phyloP scores from a whole-genome alignment of 2,797 vertebrate genomes.

The Tarsius wallacei region DNA sequence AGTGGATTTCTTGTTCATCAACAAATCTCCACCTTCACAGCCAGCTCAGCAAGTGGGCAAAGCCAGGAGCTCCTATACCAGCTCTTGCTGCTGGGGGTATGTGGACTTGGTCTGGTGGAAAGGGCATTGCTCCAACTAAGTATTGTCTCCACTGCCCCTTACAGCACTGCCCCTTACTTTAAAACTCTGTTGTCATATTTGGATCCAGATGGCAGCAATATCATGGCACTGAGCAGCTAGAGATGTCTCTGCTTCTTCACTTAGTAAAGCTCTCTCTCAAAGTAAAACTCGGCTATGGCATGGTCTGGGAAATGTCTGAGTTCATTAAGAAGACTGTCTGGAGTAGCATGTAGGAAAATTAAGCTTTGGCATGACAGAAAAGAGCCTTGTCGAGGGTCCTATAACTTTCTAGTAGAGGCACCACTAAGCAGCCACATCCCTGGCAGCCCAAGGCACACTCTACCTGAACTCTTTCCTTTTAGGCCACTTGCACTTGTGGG shows the following conservation, averaged over 20 bases:
- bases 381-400: not conserved
- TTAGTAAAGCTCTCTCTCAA: not conserved
- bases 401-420: no score
- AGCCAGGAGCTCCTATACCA: not conserved
- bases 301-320: not conserved
- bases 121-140: not conserved
- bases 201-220: not conserved
- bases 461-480: no score
- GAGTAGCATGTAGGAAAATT: not conserved
- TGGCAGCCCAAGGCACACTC: no score
- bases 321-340: not conserved
- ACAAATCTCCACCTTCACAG: not conserved
- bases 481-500: not conserved
- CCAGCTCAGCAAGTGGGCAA: no score
- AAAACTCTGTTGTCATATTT: not conserved
- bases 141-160: not conserved
- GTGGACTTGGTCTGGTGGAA: not conserved
- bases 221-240: not conserved
- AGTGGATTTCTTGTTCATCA: not conserved
- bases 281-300: no score
- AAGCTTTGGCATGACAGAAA: not conserved
- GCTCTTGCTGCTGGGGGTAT: not conserved
- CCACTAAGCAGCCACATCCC: no score
- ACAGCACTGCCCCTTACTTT: not conserved
- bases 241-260: not conserved